Evolutionary conservation across 1,140 invertebrate genomes (phyloP).

Genomic region (Aethina tumida): DNA sequence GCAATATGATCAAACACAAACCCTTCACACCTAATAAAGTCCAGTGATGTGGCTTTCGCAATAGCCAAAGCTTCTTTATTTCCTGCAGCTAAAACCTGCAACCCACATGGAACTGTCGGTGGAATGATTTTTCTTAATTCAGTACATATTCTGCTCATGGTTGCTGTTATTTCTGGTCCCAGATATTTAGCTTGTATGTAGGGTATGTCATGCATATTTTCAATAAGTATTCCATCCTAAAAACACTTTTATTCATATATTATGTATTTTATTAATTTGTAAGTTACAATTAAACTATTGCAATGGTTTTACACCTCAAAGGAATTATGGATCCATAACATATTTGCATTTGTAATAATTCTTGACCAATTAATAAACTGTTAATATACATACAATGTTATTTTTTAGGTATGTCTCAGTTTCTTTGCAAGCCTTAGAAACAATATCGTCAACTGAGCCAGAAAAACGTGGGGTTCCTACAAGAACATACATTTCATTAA

Average conservation of each 20-base stretch:
- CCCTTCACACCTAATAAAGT: constrained; percentile 73
- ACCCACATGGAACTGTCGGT: constrained; percentile 43
- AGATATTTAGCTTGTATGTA: constrained; percentile 50
- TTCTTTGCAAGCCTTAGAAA: constrained; percentile 47
- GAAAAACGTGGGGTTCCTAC: constrained; percentile 47
- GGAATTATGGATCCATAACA: neutral
- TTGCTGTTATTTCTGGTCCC: constrained; percentile 58
- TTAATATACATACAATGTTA: constrained; percentile 42
- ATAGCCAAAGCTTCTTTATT: constrained; percentile 71
- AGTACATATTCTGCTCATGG: constrained; percentile 53
- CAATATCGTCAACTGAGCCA: constrained; percentile 40
- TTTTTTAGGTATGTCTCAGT: constrained; percentile 46
- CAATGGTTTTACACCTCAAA: neutral
- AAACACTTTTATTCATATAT: constrained; percentile 12
- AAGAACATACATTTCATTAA: constrained; percentile 22
- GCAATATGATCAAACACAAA: constrained; percentile 76
- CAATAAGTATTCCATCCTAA: constrained; percentile 68
- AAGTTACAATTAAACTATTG: constrained; percentile 6
- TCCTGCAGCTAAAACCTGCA: constrained; percentile 65
- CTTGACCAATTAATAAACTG: constrained; percentile 1
- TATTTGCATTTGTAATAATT: constrained; percentile 2
- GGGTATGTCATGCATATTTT: constrained; percentile 83
- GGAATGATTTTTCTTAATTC: constrained; percentile 45
- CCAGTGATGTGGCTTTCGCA: constrained; percentile 57
- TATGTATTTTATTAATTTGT: constrained; percentile 8